Conservation (phyloP, 2,888 invertebrate species). For the Stenurella melanura region DNA sequence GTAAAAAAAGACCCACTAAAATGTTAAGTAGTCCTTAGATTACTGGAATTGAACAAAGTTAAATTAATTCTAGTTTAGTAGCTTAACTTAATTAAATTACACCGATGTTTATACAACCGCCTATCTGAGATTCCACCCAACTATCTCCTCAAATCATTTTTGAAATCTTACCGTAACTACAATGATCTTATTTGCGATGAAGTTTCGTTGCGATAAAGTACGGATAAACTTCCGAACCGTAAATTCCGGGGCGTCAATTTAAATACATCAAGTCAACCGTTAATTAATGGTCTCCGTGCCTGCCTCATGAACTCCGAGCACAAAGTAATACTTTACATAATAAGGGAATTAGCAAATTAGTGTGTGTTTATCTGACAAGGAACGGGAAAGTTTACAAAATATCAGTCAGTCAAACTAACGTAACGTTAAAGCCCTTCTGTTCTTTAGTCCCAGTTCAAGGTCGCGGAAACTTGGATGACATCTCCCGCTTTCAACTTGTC, state of each 20-base stretch:
- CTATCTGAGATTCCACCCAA: background rate
- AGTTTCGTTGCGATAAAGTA: slow-evolving; percentile 9
- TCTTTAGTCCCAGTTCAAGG: background rate
- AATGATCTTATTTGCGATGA: background rate
- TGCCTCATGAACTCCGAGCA: slow-evolving; percentile 21
- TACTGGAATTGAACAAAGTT: background rate
- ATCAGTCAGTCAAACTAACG: slow-evolving; percentile 13
- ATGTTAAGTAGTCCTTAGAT: too few relatives aligned
- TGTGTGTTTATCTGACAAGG: slow-evolving; percentile 20
- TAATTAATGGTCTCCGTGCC: slow-evolving; percentile 26
- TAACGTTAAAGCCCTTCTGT: slow-evolving; percentile 9
- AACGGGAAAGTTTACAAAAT: slow-evolving; percentile 15
- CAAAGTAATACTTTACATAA: slow-evolving; percentile 28
- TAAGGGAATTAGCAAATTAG: slow-evolving; percentile 25
- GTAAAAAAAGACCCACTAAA: too few relatives aligned
- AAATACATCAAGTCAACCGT: slow-evolving; percentile 24
- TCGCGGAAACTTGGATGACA: background rate
- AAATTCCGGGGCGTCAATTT: slow-evolving; percentile 14
- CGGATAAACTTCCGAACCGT: background rate
- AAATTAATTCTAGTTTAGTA: background rate
- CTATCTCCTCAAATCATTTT: background rate
- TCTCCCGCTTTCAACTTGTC: background rate
- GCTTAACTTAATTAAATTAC: background rate
- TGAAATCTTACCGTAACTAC: background rate
- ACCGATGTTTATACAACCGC: background rate